Percentiles rank a stretch among this genome's conserved stretches.
Conservation (phyloP, 2,797 vertebrate species). For the Manis javanica region DNA sequence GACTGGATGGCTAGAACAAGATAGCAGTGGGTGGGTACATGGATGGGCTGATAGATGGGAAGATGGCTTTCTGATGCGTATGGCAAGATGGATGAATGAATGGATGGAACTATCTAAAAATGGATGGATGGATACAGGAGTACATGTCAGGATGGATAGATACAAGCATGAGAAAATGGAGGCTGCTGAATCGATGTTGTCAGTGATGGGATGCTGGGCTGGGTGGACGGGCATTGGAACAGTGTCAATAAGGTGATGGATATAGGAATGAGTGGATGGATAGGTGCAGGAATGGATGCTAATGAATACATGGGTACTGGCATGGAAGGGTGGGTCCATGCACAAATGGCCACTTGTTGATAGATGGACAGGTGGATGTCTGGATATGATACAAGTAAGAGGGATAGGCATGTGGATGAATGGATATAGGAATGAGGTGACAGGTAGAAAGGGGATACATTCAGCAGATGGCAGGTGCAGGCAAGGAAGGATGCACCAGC, state of each 20-base stretch:
- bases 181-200: neutral
- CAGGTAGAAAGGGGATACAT: too few relatives aligned
- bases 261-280: fast-evolving
- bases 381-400: neutral
- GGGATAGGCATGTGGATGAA: neutral
- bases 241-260: fast-evolving
- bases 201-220: fast-evolving
- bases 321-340: too few relatives aligned
- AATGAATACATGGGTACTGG: neutral
- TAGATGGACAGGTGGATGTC: neutral
- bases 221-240: neutral
- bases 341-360: too few relatives aligned
- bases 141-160: neutral
- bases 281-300: neutral
- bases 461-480: neutral
- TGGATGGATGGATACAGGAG: neutral
- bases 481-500: fast-evolving
- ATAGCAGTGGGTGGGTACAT: fast-evolving
- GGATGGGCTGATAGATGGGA: neutral
- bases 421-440: too few relatives aligned
- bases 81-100: neutral
- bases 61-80: neutral
- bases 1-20: neutral
- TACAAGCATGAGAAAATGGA: too few relatives aligned
- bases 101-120: neutral